phyloP scores from a whole-genome alignment of 2,797 vertebrate genomes.

The Oophaga sylvatica region DNA sequence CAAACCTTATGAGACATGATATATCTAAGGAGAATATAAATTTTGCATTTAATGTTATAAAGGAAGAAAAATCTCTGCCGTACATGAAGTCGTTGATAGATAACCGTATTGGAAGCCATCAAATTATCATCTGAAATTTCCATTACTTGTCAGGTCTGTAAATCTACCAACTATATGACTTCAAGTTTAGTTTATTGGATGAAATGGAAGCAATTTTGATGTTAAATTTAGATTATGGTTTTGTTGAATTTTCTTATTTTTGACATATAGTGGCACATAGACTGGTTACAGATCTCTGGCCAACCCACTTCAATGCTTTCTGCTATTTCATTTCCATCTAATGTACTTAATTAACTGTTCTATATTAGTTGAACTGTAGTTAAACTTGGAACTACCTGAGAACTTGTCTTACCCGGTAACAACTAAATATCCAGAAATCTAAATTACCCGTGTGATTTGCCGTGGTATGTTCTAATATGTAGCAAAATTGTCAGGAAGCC shows the following conservation, averaged over 20 bases:
- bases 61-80: constrained; percentile 25
- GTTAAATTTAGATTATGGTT: constrained; percentile 43
- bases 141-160: constrained; percentile 29
- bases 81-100: constrained; percentile 35
- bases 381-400: constrained; percentile 39
- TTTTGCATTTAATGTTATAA: constrained; percentile 1
- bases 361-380: constrained; percentile 25
- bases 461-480: background rate
- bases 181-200: constrained; percentile 14
- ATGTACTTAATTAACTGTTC: constrained; percentile 36
- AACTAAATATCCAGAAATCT: constrained; percentile 29
- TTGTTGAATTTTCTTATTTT: constrained; percentile 27
- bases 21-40: constrained; percentile 19
- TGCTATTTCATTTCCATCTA: constrained; percentile 2
- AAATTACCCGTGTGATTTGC: constrained; percentile 30
- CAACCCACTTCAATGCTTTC: constrained; percentile 39
- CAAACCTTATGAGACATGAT: constrained; percentile 26
- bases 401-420: constrained; percentile 20
- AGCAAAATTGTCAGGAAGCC: background rate
- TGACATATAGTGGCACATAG: constrained; percentile 21
- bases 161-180: background rate
- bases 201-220: constrained; percentile 13
- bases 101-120: constrained; percentile 39
- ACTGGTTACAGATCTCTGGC: constrained; percentile 27
- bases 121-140: constrained; percentile 32